Percentiles rank a stretch among this genome's conserved stretches.
These are phyloP conservation scores for Drosophila lacertosa DNA, from an alignment of 1,140 invertebrate genomes.

Conservation along the genomic window DNA sequence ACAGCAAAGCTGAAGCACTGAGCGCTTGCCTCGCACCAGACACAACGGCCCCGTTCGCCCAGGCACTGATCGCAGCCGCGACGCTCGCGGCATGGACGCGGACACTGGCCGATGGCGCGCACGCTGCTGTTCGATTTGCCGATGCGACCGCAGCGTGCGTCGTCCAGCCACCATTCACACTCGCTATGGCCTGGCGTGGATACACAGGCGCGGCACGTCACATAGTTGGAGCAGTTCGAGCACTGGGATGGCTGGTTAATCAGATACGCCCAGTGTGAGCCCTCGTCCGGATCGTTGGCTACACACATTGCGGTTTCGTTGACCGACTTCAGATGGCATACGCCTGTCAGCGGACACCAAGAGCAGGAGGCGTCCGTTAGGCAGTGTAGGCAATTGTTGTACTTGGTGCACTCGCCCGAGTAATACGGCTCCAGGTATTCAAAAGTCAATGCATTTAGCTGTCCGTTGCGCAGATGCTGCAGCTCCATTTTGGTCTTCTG, in stretches of 20 bases:
- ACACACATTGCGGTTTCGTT: slow-evolving; percentile 88
- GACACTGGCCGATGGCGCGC: slow-evolving; percentile 87
- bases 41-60: slow-evolving; percentile 93
- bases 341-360: slow-evolving; percentile 92
- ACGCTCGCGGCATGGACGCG: slow-evolving; percentile 90
- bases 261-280: slow-evolving; percentile 89
- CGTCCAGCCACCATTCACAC: slow-evolving; percentile 96
- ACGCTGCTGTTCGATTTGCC: slow-evolving; percentile 90
- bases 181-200: slow-evolving; percentile 85
- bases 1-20: slow-evolving; percentile 97
- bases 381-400: slow-evolving; percentile 94
- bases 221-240: slow-evolving; percentile 93
- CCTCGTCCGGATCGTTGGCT: slow-evolving; percentile 38
- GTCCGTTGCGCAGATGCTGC: slow-evolving; percentile 89
- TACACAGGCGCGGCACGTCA: slow-evolving; percentile 92
- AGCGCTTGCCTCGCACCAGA: slow-evolving; percentile 96
- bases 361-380: slow-evolving; percentile 94
- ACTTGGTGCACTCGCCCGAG: slow-evolving; percentile 90
- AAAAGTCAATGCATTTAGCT: slow-evolving; percentile 92
- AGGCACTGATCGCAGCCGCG: slow-evolving; percentile 92
- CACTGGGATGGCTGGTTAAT: slow-evolving; percentile 92
- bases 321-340: slow-evolving; percentile 87
- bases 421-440: slow-evolving; percentile 95
- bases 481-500: slow-evolving; percentile 92
- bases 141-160: slow-evolving; percentile 92